These are phyloP conservation scores for Ophraella communa DNA, from an alignment of 2,888 invertebrate genomes.

Conservation along the genomic window DNA sequence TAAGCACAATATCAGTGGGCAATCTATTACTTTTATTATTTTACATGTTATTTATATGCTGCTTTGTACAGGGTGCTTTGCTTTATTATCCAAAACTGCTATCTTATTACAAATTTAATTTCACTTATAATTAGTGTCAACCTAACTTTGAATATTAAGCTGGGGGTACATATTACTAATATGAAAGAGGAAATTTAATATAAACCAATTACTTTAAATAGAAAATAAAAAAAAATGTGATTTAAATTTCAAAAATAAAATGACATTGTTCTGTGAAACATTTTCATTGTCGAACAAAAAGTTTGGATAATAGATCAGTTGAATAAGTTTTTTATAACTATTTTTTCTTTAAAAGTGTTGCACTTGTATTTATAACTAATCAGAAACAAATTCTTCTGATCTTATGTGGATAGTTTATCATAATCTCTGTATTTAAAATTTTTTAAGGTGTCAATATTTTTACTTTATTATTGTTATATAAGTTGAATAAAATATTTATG, in stretches of 20 bases:
- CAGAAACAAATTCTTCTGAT: background rate
- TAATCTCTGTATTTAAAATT: background rate
- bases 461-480: slow-evolving; percentile 18
- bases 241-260: no score
- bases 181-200: no score
- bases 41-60: background rate
- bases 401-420: background rate
- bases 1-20: background rate
- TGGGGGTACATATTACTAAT: no score
- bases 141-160: no score
- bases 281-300: no score
- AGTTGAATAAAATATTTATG: slow-evolving; percentile 34
- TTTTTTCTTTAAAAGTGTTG: background rate
- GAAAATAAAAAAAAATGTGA: no score
- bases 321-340: background rate
- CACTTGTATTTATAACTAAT: background rate
- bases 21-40: background rate
- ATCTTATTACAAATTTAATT: no score
- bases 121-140: no score
- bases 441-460: slow-evolving; percentile 11
- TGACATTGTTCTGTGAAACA: no score
- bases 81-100: background rate
- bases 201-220: no score
- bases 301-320: no score
- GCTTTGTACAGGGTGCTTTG: background rate